Percentiles rank a stretch among this genome's conserved stretches.
Evolutionary conservation across 2,113 vertebrate genomes (phyloP).

Genomic region (Lycaon pictus): DNA sequence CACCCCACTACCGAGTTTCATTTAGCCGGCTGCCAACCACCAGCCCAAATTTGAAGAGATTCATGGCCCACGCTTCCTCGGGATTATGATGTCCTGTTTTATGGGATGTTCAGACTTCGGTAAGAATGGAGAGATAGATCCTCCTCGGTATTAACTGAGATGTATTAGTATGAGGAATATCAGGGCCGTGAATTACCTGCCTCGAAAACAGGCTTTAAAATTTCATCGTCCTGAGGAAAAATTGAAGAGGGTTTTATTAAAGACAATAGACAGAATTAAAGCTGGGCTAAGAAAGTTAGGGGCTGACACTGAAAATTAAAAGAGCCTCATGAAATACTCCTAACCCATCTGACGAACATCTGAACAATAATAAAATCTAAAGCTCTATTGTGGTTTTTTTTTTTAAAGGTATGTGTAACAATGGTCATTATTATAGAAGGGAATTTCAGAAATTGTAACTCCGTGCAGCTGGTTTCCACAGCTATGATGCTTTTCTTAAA

Average conservation of each 20-base stretch:
- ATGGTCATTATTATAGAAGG: not conserved
- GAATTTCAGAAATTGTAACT: not conserved
- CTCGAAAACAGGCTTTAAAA: slow-evolving; percentile 68
- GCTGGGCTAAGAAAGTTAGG: slow-evolving; percentile 38
- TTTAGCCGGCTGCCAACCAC: slow-evolving; percentile 46
- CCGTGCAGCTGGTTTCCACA: not conserved
- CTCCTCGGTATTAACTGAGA: slow-evolving; percentile 19
- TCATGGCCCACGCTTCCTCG: not conserved
- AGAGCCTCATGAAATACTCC: slow-evolving; percentile 72
- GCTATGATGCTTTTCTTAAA: not conserved
- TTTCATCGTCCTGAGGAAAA: slow-evolving; percentile 68
- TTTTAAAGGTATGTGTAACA: slow-evolving; percentile 58
- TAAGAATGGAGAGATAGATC: slow-evolving; percentile 48
- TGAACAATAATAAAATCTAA: slow-evolving; percentile 64
- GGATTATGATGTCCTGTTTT: not conserved
- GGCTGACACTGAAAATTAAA: slow-evolving; percentile 81
- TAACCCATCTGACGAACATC: slow-evolving; percentile 74
- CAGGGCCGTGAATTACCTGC: slow-evolving; percentile 75
- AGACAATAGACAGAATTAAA: slow-evolving; percentile 77
- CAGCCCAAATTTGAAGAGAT: slow-evolving; percentile 3
- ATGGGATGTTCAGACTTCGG: slow-evolving; percentile 19
- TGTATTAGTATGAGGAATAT: slow-evolving; percentile 53
- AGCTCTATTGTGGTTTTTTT: slow-evolving; percentile 9
- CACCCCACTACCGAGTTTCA: not conserved
- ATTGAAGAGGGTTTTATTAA: slow-evolving; percentile 78